Conservation (phyloP, 2,797 vertebrate genomes). For the Eurystomus glaucurus region DNA sequence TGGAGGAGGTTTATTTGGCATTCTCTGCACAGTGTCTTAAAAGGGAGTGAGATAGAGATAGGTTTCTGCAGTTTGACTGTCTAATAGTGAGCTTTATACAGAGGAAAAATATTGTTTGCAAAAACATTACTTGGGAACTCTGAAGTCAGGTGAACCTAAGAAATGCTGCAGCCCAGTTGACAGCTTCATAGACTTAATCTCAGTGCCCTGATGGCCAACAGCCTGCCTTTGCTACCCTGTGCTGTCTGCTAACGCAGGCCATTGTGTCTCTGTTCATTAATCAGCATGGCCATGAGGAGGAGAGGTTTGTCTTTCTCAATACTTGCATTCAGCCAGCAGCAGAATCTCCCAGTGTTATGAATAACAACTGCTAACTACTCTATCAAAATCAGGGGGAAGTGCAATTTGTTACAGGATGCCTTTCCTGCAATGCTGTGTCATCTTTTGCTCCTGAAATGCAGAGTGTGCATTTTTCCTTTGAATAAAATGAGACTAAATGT, state of each 20-base stretch:
- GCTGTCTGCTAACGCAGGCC: background rate
- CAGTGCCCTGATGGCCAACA: background rate
- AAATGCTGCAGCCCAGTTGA: background rate
- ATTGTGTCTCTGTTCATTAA: background rate
- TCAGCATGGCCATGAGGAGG: background rate
- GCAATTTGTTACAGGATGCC: accelerated
- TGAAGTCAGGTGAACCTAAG: background rate
- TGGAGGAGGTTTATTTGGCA: background rate
- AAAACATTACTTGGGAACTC: background rate
- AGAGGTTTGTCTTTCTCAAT: background rate
- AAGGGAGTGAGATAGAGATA: background rate
- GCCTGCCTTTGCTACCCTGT: background rate
- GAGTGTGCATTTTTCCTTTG: background rate
- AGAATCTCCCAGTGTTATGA: background rate
- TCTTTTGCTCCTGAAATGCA: conserved; percentile 15
- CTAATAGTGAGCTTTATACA: background rate
- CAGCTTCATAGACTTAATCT: background rate
- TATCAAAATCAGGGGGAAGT: background rate
- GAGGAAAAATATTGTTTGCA: background rate
- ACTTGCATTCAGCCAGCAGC: background rate
- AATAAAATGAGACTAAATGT: background rate
- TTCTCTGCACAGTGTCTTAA: background rate
- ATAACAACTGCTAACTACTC: background rate
- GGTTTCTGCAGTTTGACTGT: background rate
- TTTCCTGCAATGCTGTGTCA: background rate